These are phyloP conservation scores for Synergus laeviventris DNA, from an alignment of 2,888 invertebrate species.

Conservation along the genomic window DNA sequence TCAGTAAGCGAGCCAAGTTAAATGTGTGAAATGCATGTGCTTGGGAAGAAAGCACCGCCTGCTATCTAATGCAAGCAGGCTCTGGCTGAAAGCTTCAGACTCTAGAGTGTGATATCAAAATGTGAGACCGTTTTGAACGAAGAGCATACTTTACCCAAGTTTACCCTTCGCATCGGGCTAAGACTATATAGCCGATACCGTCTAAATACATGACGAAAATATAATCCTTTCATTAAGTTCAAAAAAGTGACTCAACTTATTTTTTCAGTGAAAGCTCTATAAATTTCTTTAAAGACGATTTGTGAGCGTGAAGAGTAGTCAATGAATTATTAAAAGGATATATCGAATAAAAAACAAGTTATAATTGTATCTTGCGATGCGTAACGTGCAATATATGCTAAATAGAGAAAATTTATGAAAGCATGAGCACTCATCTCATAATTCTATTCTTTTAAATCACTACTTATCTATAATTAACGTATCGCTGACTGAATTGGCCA, in stretches of 20 bases:
- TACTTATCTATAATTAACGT: no score
- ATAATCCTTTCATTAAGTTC: background rate
- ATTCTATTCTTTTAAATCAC: no score
- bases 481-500: no score
- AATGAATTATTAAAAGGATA: background rate
- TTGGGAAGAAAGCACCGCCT: constrained; percentile 23
- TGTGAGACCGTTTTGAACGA: constrained; percentile 13
- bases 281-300: background rate
- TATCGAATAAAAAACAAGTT: no score
- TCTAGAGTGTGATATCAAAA: constrained; percentile 22
- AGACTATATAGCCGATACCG: background rate
- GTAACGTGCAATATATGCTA: no score
- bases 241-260: background rate
- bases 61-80: constrained; percentile 36
- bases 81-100: constrained; percentile 17
- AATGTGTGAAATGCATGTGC: constrained; percentile 19
- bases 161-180: background rate
- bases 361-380: no score
- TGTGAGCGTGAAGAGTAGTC: background rate
- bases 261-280: background rate
- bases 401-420: no score
- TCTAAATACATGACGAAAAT: background rate
- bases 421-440: no score
- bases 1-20: constrained; percentile 24
- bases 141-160: constrained; percentile 17